Evolutionary conservation across 2,888 invertebrate species (phyloP).

Genomic region (Dromius quadrimaculatus): DNA sequence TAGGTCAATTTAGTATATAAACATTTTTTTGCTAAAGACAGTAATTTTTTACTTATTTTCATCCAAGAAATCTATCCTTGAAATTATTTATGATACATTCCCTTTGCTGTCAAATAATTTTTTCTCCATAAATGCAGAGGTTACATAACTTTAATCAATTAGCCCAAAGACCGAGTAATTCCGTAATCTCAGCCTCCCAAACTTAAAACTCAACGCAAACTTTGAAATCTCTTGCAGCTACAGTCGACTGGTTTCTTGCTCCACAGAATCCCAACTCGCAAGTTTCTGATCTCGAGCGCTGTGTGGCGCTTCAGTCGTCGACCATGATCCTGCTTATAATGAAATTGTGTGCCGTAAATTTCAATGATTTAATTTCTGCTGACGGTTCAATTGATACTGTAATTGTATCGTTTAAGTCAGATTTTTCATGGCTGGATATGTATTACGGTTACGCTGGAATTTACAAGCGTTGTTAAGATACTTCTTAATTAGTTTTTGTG

Average conservation of each 20-base stretch:
- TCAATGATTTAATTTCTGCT: constrained; percentile 51
- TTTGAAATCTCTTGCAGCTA: not conserved
- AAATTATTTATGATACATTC: no score
- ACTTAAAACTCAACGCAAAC: no score
- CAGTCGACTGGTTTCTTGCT: constrained; percentile 23
- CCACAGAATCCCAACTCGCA: not conserved
- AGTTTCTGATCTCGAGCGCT: not conserved
- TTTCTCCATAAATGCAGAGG: no score
- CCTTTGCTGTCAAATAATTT: no score
- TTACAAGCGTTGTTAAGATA: constrained; percentile 37
- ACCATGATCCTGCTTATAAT: constrained; percentile 48
- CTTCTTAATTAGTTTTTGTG: constrained; percentile 42
- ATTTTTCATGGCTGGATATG: constrained; percentile 44
- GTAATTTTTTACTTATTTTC: no score
- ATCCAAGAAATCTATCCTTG: no score
- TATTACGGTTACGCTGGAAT: constrained; percentile 33
- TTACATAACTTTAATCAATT: no score
- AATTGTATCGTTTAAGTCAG: constrained; percentile 49
- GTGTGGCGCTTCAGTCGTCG: constrained; percentile 9
- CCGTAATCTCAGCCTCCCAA: no score
- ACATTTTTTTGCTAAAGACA: no score
- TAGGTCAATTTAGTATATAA: no score
- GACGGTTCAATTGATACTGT: constrained; percentile 52
- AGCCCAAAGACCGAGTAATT: no score
- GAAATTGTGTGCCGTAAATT: constrained; percentile 51